Base-by-base conservation (phyloP, 1,140 invertebrate species). In the Cecropterus lyciades region DNA sequence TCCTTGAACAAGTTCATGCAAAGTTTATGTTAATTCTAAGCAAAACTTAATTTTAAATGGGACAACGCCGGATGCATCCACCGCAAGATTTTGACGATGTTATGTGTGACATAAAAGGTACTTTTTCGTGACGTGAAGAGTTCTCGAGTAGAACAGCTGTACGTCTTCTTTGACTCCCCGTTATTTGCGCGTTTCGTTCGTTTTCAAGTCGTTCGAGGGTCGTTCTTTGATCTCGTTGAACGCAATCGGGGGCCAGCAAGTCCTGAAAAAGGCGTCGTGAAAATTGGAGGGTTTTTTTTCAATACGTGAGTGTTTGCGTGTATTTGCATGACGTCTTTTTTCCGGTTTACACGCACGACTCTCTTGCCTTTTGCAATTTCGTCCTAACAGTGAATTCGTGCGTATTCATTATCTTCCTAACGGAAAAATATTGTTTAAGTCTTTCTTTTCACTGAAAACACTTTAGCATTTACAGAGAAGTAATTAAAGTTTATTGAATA, bases 71-170 rank as follows among this genome's bases (percentile, higher is more conserved):
- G 15, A 60, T 49, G 59, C 59, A 51, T 40, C 30, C 45, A 62
- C 30, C 59, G 59, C 40, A 62, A 62, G 59, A 62, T 62, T 62
- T 62, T 62, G 59, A 62, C 46, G 46, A 62, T 7, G 16, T 62
- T 45, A 45, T 43, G 59, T 51, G 24, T 62, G 17, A 33, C 59
- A 20, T 20, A 62, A 62, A 55, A 51, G 57, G 43, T 27, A 33
- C 46, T 62, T 51, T 48, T 62, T 15, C 59, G n/a, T 42, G 27
- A 46, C 59, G 45, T 62, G 45, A 7, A 51, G 46, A 62, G 59
- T 3, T 40, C 59, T 62, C n/a, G 30, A 42, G 5, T 53, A 13
- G 13, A 62, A 27, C 45, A 56, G 16, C 9, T 33, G 42, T 30
- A 51, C 59, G 16, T 62, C 59, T 62, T 40, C 59, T 40, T 62